phyloP scores from a whole-genome alignment of 2,888 invertebrate species.

The Dynastes hyllus region DNA sequence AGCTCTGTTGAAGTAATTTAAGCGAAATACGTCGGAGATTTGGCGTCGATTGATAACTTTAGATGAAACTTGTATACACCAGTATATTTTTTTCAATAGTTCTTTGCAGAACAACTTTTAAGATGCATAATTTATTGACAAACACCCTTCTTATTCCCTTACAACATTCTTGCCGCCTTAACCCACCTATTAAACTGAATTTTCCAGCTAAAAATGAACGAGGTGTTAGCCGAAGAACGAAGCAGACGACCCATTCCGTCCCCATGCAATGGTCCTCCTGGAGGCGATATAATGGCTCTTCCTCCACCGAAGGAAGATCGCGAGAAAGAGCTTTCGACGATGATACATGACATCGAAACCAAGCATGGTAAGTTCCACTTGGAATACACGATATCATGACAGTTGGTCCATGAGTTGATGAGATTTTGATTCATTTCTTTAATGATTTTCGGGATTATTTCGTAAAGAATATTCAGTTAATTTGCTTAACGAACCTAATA shows the following conservation, averaged over 20 bases:
- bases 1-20: no score
- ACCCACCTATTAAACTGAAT: neutral
- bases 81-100: no score
- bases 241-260: slow-evolving; percentile 60
- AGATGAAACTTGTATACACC: no score
- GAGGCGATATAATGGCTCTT: slow-evolving; percentile 63
- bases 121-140: no score
- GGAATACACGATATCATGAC: neutral
- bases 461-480: no score
- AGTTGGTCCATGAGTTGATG: slow-evolving; percentile 69
- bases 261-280: slow-evolving; percentile 46
- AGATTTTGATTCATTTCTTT: neutral
- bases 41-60: no score
- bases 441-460: no score
- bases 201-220: slow-evolving; percentile 66
- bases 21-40: no score
- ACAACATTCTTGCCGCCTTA: no score
- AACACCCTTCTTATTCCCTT: no score
- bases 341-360: slow-evolving; percentile 86
- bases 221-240: slow-evolving; percentile 67
- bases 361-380: slow-evolving; percentile 82
- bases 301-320: slow-evolving; percentile 63
- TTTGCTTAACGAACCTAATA: neutral
- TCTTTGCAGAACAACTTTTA: no score
- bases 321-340: slow-evolving; percentile 82